A percentile compares a stretch with the other conserved stretches of the same genome.
Conservation (phyloP, 2,797 vertebrate species). For the Cyprinella venusta region DNA sequence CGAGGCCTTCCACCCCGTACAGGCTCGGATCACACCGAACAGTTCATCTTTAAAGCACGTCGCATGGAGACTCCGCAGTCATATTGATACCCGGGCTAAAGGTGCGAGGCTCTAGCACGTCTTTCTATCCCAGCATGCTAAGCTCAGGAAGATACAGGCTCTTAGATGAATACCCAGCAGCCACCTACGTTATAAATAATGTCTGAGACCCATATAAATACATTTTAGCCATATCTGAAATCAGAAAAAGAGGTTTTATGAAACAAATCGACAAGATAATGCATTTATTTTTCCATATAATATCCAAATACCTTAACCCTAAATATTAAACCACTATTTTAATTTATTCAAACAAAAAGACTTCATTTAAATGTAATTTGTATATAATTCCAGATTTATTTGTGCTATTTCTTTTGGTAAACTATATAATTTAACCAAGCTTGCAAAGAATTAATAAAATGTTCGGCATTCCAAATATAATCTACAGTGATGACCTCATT, state of each 20-base stretch:
- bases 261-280: background rate
- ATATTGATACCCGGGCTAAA: constrained; percentile 56
- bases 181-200: constrained; percentile 45
- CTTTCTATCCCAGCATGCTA: constrained; percentile 50
- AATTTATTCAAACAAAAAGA: background rate
- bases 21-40: constrained; percentile 78
- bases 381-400: background rate
- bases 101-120: constrained; percentile 50
- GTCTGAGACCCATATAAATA: constrained; percentile 22
- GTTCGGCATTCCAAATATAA: background rate
- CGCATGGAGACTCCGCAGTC: constrained; percentile 68
- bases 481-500: background rate
- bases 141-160: constrained; percentile 43
- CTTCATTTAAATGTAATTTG: background rate
- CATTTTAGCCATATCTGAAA: constrained; percentile 1
- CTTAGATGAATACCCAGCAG: constrained; percentile 44
- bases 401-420: background rate
- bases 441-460: background rate
- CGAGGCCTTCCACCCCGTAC: constrained; percentile 72
- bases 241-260: background rate
- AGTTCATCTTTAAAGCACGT: constrained; percentile 79
- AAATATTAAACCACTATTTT: background rate
- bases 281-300: background rate
- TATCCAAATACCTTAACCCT: background rate
- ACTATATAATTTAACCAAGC: background rate